These are phyloP conservation scores for Tamandua tetradactyla DNA, from an alignment of 2,797 vertebrate genomes.

Conservation along the genomic window DNA sequence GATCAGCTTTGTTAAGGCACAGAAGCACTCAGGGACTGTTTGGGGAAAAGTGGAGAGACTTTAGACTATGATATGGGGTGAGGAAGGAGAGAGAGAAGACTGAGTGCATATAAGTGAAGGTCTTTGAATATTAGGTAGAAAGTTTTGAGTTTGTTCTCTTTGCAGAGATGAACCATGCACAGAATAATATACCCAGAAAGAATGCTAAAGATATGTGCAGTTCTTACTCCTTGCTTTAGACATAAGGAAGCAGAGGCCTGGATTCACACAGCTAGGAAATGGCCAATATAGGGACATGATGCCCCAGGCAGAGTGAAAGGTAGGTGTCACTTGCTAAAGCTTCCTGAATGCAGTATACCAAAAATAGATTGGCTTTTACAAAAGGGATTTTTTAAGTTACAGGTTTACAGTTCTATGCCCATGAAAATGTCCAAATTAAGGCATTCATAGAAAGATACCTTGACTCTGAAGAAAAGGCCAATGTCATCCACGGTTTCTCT, in stretches of 20 bases:
- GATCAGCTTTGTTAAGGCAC: neutral
- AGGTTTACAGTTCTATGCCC: no score
- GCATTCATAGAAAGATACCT: no score
- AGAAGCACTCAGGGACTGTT: neutral
- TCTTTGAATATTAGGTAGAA: neutral
- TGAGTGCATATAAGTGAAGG: neutral
- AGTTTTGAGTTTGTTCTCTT: constrained; percentile 13
- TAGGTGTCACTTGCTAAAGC: no score
- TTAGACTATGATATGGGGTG: neutral
- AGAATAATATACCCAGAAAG: neutral
- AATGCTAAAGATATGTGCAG: neutral
- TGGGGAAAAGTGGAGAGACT: neutral
- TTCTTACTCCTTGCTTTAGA: neutral
- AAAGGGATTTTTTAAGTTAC: no score
- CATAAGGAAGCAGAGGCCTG: neutral
- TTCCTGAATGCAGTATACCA: no score
- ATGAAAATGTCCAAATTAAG: no score
- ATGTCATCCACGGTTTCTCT: no score
- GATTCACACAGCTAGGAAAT: neutral
- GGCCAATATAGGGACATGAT: neutral
- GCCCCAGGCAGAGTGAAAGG: neutral
- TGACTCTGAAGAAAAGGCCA: no score
- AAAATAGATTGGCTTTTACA: no score
- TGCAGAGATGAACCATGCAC: neutral
- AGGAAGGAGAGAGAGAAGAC: neutral